Evolutionary conservation across 2,797 vertebrate species (phyloP), one percentile per base, ranked within the genome.

Genomic region (Glossophaga mutica): DNA sequence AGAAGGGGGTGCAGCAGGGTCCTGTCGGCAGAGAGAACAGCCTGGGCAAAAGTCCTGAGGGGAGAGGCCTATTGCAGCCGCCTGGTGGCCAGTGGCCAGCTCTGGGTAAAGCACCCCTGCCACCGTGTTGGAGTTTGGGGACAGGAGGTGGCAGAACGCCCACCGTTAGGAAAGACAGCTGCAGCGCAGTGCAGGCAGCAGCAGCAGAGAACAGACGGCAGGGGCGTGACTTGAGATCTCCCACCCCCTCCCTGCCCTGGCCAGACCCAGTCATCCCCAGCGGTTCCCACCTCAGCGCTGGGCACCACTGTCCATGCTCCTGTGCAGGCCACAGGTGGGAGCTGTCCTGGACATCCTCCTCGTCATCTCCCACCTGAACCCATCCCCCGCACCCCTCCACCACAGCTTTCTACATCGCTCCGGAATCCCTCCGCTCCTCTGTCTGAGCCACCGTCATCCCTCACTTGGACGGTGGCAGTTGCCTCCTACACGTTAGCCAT

Each of bases 101-200:
- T 39, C 70, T 34, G 5, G 18, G 68, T 48, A 29, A 91, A 29
- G 26, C 3, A 2, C 39, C 62, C 0, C 0, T 10, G 44, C 39
- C 0, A 0, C 88, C 68, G 44, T 0, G 11, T 0, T 46, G 32
- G 37, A 90, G 8, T 26, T 5, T 15, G 52, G 62, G 62, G n/a
- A 26, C 10, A 5, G 82, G n/a, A 74, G 21, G 67, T 29, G 19
- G 76, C 46, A 1, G 26, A 79, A n/a, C 18, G 52, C 18, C 44
- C 0, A 1, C 42, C 32, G 9, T 16, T 29, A 24, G 16, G 67
- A 10, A 57, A 88, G 52, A 32, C 0, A 0, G 7, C 3, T 67
- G 68, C 8, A 7, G 70, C 32, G 26, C 2, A 8, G 11, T 0
- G 59, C 52, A n/a, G 73, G 14, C 8, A 55, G 65, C 1, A 3